Percentiles rank a stretch among this genome's conserved stretches.
Conservation (phyloP, 2,888 invertebrate genomes). For the Onchidella celtica region DNA sequence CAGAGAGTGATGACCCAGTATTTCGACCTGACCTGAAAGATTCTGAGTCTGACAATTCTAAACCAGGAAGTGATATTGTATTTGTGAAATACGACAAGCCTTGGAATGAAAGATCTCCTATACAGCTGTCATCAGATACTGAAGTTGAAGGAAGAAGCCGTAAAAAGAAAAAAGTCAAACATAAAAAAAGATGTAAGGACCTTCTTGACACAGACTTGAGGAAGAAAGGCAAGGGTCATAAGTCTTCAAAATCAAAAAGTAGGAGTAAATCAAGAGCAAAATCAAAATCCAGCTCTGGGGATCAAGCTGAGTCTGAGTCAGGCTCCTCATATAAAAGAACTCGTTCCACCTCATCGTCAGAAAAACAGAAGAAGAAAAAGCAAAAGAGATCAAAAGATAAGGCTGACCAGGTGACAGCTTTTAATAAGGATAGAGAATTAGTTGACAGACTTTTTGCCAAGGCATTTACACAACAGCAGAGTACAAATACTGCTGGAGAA, state of each 20-base stretch:
- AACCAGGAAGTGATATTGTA: constrained; percentile 68
- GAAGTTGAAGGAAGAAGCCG: constrained; percentile 49
- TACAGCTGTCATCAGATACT: constrained; percentile 55
- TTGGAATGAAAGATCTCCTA: constrained; percentile 85
- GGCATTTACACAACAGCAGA: constrained; percentile 24
- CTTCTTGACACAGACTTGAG: not conserved
- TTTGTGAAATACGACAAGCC: constrained; percentile 86
- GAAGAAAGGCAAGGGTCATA: constrained; percentile 26
- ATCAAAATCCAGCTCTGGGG: constrained; percentile 12
- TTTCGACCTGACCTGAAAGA: constrained; percentile 37
- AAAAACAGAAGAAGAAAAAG: constrained; percentile 16
- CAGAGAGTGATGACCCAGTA: constrained; percentile 53
- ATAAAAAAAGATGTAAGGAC: constrained; percentile 55
- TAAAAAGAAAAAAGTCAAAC: constrained; percentile 46
- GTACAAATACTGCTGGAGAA: not conserved
- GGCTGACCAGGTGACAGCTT: not conserved
- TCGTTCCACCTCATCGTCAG: constrained; percentile 1
- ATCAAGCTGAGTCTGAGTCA: not conserved
- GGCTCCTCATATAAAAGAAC: not conserved
- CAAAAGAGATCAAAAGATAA: constrained; percentile 30
- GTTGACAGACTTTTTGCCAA: constrained; percentile 49
- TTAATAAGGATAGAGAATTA: constrained; percentile 51
- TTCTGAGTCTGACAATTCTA: constrained; percentile 56
- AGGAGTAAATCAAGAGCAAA: constrained; percentile 8
- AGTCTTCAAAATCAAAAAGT: constrained; percentile 28